Evolutionary conservation across 1,140 invertebrate genomes (phyloP), one percentile per base, ranked within the genome.

Genomic region (Listronotus oregonensis): DNA sequence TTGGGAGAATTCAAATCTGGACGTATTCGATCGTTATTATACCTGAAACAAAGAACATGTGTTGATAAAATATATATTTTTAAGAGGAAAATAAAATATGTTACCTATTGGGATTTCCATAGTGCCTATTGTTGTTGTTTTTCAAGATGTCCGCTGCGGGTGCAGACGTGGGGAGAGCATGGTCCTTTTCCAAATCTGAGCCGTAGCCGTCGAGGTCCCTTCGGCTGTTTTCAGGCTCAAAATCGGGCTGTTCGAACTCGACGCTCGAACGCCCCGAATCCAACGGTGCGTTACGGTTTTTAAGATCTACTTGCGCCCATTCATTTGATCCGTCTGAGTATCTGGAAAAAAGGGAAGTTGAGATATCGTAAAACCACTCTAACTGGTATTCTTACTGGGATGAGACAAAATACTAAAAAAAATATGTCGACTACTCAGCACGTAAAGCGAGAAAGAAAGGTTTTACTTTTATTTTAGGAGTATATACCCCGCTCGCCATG

Each of bases 121-220:
- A 88, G 12, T 86, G 84, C 39, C 85, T 85, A 73, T 88, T 88
- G 76, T 85, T 86, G 76, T 88, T 87, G 67, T 86, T 88, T 75
- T 88, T 88, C 64, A 88, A 80, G 57, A 88, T 88, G 75, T 88
- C 86, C 3, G 87, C 87, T 69, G 87, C 87, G 40, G 87, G 87
- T 42, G 87, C 86, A n/a, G 85, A 86, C 57, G 87, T 88, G 8
- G 87, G 87, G 63, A 88, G 74, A 5, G 83, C 86, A 75, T 88
- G 87, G 76, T 88, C 87, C 68, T 85, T 80, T 77, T 88, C 87
- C 72, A 88, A 71, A 72, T 88, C 86, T 18, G 82, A 79, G 71
- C 87, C 86, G 79, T 87, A 88, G 68, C 78, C 79, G 64, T 78
- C 79, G 18, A 75, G 71, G 60, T 68, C 71, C 50, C 73, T 62